A percentile compares a stretch with the other conserved stretches of the same genome.
phyloP scores from a whole-genome alignment of 2,888 invertebrate species.

The Nomada flava region DNA sequence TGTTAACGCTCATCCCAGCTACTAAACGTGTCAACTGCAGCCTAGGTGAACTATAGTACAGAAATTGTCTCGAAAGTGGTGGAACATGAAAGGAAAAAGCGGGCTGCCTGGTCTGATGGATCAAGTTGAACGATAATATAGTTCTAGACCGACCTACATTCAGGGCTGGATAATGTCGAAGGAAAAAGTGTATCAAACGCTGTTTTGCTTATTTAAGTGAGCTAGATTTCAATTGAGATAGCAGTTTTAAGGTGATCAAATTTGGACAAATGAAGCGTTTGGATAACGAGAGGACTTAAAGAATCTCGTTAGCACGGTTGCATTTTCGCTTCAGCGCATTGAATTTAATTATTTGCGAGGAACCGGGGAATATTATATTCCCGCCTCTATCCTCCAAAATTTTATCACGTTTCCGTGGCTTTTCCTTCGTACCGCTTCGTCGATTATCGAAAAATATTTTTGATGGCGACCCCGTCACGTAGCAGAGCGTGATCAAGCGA shows the following conservation, averaged over 20 bases:
- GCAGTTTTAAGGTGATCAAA: too few relatives aligned
- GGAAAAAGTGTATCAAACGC: too few relatives aligned
- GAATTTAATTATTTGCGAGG: neutral
- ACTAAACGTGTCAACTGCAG: neutral
- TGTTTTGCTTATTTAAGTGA: too few relatives aligned
- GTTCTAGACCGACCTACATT: too few relatives aligned
- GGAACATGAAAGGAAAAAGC: neutral
- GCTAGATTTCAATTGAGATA: too few relatives aligned
- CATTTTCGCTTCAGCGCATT: neutral
- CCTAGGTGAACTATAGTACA: neutral
- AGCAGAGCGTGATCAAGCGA: constrained; percentile 45
- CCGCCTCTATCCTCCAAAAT: neutral
- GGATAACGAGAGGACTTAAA: neutral
- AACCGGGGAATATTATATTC: neutral
- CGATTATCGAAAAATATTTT: constrained; percentile 48
- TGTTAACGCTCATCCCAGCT: constrained; percentile 15
- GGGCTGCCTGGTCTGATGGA: neutral
- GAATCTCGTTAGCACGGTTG: neutral
- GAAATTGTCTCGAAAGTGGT: neutral
- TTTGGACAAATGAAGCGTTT: too few relatives aligned
- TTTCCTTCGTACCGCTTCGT: neutral
- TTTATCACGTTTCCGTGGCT: constrained; percentile 48
- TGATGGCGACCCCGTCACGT: constrained; percentile 33
- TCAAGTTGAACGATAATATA: neutral
- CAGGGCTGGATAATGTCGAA: too few relatives aligned